Evolutionary conservation across 2,113 vertebrate species (phyloP).

Genomic region (Daboia siamensis): DNA sequence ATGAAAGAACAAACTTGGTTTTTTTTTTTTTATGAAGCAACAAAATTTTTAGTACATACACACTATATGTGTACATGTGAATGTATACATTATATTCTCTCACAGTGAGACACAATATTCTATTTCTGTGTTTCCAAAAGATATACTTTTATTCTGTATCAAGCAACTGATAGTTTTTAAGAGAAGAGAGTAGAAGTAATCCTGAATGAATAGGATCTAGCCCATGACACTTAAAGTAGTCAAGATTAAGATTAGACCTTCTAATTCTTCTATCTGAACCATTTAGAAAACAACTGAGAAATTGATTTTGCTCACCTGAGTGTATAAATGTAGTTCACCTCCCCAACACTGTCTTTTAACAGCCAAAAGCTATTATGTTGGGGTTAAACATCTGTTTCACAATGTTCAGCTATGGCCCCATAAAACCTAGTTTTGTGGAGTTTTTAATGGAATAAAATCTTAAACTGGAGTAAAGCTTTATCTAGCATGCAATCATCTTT

Average conservation of each 20-base stretch:
- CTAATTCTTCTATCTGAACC: neutral
- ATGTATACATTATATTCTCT: neutral
- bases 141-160: neutral
- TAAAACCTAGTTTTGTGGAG: neutral
- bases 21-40: neutral
- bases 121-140: neutral
- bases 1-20: neutral
- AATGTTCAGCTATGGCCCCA: slow-evolving; percentile 1
- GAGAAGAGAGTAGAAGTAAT: neutral
- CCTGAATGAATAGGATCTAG: neutral
- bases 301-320: slow-evolving; percentile 5
- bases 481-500: neutral
- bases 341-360: slow-evolving; percentile 9
- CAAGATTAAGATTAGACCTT: slow-evolving; percentile 10
- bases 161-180: neutral
- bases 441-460: neutral
- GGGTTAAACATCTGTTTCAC: slow-evolving; percentile 12
- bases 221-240: neutral
- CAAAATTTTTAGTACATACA: neutral
- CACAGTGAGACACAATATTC: neutral
- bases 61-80: neutral
- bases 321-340: slow-evolving; percentile 8
- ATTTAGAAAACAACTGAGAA: neutral
- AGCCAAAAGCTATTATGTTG: slow-evolving; percentile 17
- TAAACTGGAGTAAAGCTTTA: neutral